phyloP scores from a whole-genome alignment of 2,113 vertebrate genomes.

The Otus sunia region DNA sequence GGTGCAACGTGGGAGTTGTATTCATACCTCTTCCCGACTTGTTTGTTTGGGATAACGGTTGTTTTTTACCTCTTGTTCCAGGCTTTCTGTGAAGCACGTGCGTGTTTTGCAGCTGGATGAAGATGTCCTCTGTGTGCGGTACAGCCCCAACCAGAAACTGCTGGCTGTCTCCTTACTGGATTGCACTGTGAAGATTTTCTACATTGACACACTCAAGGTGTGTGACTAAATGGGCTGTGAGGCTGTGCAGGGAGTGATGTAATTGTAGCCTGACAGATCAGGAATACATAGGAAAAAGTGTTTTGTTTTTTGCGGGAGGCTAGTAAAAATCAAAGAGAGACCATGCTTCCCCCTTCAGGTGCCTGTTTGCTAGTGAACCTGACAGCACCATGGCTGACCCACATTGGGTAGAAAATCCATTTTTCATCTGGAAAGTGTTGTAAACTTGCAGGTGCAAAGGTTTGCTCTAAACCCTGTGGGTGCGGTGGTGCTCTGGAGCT shows the following conservation, averaged over 20 bases:
- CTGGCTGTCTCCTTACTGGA: constrained; percentile 91
- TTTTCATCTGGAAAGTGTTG: neutral
- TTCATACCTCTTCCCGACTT: neutral
- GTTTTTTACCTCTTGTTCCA: neutral
- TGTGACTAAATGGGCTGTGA: neutral
- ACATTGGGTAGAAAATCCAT: neutral
- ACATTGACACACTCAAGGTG: constrained; percentile 93
- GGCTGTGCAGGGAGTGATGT: neutral
- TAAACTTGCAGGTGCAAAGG: neutral
- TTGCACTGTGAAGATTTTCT: constrained; percentile 96
- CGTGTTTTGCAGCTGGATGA: constrained; percentile 91
- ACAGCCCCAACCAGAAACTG: constrained; percentile 87
- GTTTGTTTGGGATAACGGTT: neutral
- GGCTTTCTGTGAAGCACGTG: constrained; percentile 87
- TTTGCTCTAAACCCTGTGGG: neutral
- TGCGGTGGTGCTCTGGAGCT: neutral
- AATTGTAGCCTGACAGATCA: neutral
- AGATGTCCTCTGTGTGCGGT: constrained; percentile 89
- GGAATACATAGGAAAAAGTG: neutral
- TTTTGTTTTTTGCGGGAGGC: fast-evolving
- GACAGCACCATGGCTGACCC: neutral
- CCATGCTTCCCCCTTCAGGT: neutral
- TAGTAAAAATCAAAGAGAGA: neutral
- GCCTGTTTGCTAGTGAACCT: neutral
- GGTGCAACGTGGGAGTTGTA: neutral